A percentile compares a stretch with the other conserved stretches of the same genome.
These are phyloP conservation scores for Tapirus indicus DNA, from an alignment of 2,797 vertebrate species.

Conservation along the genomic window DNA sequence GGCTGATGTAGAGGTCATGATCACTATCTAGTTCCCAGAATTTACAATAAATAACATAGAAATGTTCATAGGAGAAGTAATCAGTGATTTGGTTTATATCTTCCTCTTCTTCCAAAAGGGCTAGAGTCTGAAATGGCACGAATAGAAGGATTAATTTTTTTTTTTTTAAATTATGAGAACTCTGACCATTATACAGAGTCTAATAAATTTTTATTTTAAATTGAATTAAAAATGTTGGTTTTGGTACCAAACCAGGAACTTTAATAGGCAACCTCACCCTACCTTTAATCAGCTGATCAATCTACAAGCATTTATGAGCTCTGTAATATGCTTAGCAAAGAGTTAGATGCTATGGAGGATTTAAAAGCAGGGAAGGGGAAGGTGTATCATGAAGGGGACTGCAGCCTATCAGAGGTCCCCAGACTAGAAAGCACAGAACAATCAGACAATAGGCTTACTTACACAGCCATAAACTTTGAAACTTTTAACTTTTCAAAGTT, in stretches of 20 bases:
- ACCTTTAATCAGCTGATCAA: conserved; percentile 30
- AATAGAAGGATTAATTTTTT: conserved; percentile 71
- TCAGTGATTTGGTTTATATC: conserved; percentile 99
- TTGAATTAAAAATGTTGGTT: conserved; percentile 55
- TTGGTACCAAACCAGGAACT: conserved; percentile 41
- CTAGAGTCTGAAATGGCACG: conserved; percentile 92
- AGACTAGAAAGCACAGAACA: background rate
- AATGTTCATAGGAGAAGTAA: conserved; percentile 99
- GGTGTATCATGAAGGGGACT: background rate
- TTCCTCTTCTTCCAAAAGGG: conserved; percentile 98
- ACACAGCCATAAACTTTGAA: background rate
- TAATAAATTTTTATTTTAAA: conserved; percentile 53
- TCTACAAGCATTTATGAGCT: conserved; percentile 21
- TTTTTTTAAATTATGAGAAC: conserved; percentile 69
- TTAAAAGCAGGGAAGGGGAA: background rate
- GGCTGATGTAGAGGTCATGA: conserved; percentile 98
- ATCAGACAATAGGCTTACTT: background rate
- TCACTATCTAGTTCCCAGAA: conserved; percentile 99
- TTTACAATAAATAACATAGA: conserved; percentile 99
- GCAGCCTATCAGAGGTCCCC: background rate
- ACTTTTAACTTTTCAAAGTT: conserved; percentile 49
- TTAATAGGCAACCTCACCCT: background rate
- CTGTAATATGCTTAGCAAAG: background rate
- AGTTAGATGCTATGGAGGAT: background rate
- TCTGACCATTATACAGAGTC: background rate